phyloP scores from a whole-genome alignment of 2,113 vertebrate species.

The Murina feae region DNA sequence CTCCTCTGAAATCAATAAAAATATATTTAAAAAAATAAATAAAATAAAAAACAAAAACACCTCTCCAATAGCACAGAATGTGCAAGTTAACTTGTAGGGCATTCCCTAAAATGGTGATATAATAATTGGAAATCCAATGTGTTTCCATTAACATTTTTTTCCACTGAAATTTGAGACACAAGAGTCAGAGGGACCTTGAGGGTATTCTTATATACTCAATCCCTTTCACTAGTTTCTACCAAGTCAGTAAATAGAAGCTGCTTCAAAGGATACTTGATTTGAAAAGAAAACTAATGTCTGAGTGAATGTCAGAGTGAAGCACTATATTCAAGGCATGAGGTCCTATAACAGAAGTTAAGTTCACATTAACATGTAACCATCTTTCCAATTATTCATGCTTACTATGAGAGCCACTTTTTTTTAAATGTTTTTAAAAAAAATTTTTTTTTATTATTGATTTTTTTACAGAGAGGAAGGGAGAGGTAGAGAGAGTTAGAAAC shows the following conservation, averaged over 20 bases:
- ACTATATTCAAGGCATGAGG: not conserved
- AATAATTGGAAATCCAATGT: not conserved
- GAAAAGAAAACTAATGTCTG: not conserved
- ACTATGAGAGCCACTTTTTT: not conserved
- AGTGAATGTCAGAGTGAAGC: not conserved
- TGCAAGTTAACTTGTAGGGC: not conserved
- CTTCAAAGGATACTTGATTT: not conserved
- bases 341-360: not conserved
- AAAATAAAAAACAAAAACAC: slow-evolving; percentile 7
- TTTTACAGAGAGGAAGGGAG: no score
- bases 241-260: not conserved
- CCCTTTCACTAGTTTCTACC: not conserved
- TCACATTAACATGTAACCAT: not conserved
- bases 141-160: not conserved
- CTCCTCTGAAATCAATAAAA: no score
- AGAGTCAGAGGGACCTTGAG: not conserved
- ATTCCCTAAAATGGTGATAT: slow-evolving; percentile 16
- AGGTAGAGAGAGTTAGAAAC: no score
- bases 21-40: no score
- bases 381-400: not conserved
- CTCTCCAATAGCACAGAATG: not conserved
- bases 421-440: no score
- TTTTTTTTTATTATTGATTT: no score
- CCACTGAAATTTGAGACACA: not conserved
- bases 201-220: not conserved